Evolutionary conservation across 2,888 invertebrate species (phyloP), one percentile per base, ranked within the genome.

Genomic region (Rhimphoctona megacephalus): DNA sequence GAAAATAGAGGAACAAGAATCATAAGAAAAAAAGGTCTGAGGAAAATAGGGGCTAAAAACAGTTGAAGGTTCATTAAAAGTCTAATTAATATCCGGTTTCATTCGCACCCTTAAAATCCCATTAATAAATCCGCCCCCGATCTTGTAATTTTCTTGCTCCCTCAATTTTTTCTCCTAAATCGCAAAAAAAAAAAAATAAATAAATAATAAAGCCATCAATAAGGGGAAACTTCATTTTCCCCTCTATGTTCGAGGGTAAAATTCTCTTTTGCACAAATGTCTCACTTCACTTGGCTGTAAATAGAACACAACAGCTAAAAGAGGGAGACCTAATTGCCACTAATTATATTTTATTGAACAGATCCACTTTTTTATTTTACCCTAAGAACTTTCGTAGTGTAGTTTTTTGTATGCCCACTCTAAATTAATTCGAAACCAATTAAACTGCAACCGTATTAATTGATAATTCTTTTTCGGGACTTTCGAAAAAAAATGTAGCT

Each of bases 321-420:
- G 30, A 46, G 66, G 80, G 78, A 84, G 87, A 89, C 80, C 85
- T 88, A 86, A 90, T 90, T 90, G 88, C 73, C 86, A 80, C 86
- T 88, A 89, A 91, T 91, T 90, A 85, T 88, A 89, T 90, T 86
- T 85, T 74, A 67, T 66, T 74, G 69, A 72, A 87, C 86, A 79
- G 87, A 87, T 88, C 87, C 88, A 19, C 17, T 39, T 14, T 54
- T 39, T 30, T 67, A 33, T 64, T 25, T 14, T 17, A 39, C 36
- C 4, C 54, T 11, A n/a, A 36, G 36, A 73, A 25, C 49, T 33
- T n/a, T 49, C 25, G 14, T 25, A 25, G 11, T 25, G 11, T 11
- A 25, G 1, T 57, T 57, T 25, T 54, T 57, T 22, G 4, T 25
- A 0, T 9, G 1, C 11, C n/a, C 14, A 7, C 11, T 57, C 57